A percentile compares a stretch with the other conserved stretches of the same genome.
These are phyloP conservation scores for Benthosema pterotum DNA, from an alignment of 2,797 vertebrate genomes.

Conservation along the genomic window DNA sequence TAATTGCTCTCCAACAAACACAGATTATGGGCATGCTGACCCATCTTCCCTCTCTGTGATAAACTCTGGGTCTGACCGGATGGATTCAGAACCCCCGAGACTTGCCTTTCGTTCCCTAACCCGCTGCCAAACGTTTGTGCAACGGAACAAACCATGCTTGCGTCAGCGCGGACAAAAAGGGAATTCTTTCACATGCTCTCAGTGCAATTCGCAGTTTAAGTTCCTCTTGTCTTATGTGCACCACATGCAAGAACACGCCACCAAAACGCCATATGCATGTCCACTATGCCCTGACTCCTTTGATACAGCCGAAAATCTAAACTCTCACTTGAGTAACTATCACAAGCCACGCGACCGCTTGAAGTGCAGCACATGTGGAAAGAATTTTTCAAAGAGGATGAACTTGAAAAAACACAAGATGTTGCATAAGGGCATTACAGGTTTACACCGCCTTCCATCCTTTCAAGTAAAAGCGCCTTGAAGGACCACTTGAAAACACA, in stretches of 20 bases:
- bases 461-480: slow-evolving; percentile 22
- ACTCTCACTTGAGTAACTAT: slow-evolving; percentile 26
- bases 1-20: not conserved
- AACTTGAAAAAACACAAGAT: slow-evolving; percentile 53
- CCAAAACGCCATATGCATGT: slow-evolving; percentile 41
- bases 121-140: slow-evolving; percentile 31
- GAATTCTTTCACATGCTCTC: slow-evolving; percentile 42
- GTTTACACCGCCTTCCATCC: slow-evolving; percentile 34
- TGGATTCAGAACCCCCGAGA: not conserved
- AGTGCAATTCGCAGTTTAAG: slow-evolving; percentile 51
- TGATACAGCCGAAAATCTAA: slow-evolving; percentile 11
- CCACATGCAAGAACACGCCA: slow-evolving; percentile 55
- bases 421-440: slow-evolving; percentile 48
- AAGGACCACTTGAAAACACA: slow-evolving; percentile 43
- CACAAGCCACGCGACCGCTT: slow-evolving; percentile 23
- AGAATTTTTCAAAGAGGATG: slow-evolving; percentile 41
- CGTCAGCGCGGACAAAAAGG: slow-evolving; percentile 37
- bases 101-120: slow-evolving; percentile 28
- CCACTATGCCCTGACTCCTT: slow-evolving; percentile 45
- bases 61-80: not conserved
- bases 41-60: slow-evolving; percentile 14
- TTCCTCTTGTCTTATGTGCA: slow-evolving; percentile 52
- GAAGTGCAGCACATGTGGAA: slow-evolving; percentile 55
- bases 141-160: slow-evolving; percentile 49
- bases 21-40: not conserved